phyloP scores from a whole-genome alignment of 2,888 invertebrate species.

The Cecidostiba fungosa region DNA sequence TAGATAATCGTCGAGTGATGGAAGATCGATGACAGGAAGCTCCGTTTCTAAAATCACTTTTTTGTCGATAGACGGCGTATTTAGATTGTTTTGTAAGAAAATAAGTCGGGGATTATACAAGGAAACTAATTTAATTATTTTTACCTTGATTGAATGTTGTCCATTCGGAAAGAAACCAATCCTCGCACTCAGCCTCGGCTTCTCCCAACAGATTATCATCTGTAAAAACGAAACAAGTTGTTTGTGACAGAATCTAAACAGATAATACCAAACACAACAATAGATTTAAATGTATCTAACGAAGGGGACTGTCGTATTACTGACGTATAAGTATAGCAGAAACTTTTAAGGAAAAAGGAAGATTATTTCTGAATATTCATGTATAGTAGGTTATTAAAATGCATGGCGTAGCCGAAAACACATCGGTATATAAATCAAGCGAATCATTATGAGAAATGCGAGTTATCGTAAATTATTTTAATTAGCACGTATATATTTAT shows the following conservation, averaged over 20 bases:
- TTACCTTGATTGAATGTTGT: too few relatives aligned
- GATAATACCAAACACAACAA: too few relatives aligned
- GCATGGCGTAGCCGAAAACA: neutral
- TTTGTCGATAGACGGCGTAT: neutral
- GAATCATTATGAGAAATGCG: neutral
- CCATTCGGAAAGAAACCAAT: neutral
- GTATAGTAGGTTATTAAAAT: neutral
- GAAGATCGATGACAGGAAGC: neutral
- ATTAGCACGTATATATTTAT: too few relatives aligned
- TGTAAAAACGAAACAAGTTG: neutral
- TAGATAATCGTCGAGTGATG: neutral
- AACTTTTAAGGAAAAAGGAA: neutral
- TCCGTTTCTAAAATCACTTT: conserved; percentile 4
- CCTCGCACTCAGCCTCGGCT: neutral
- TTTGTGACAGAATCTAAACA: too few relatives aligned
- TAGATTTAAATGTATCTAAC: too few relatives aligned
- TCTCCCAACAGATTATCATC: neutral
- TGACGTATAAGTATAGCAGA: neutral
- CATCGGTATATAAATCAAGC: neutral
- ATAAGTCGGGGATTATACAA: too few relatives aligned
- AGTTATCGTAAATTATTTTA: neutral
- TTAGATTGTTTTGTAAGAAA: neutral
- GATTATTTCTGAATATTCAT: conserved; percentile 8
- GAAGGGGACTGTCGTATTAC: too few relatives aligned
- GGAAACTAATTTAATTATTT: too few relatives aligned